A percentile compares a stretch with the other conserved stretches of the same genome.
Conservation (phyloP, 2,888 invertebrate species). For the Rhaphigaster nebulosa region DNA sequence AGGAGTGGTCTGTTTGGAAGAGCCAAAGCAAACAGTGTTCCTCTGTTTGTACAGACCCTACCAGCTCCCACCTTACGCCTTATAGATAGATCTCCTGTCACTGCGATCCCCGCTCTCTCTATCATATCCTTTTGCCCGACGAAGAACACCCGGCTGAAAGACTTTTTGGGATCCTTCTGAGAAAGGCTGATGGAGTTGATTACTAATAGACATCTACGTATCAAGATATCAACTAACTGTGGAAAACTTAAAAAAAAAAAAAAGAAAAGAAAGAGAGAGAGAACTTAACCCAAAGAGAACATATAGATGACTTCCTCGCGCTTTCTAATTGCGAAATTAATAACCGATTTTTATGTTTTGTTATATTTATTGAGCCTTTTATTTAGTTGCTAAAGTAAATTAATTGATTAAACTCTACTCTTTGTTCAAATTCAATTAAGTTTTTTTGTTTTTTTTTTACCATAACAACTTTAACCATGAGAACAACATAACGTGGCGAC, state of each 20-base stretch:
- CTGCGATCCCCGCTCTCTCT: conserved; percentile 24
- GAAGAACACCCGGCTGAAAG: not conserved
- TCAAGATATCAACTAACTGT: not conserved
- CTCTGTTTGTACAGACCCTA: conserved; percentile 43
- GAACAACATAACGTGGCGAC: too few relatives aligned
- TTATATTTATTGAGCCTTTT: too few relatives aligned
- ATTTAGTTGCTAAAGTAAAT: too few relatives aligned
- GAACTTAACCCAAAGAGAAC: too few relatives aligned
- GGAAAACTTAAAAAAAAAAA: not conserved
- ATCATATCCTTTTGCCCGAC: conserved; percentile 8
- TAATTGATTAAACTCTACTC: too few relatives aligned
- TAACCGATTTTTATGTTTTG: too few relatives aligned
- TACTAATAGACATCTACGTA: not conserved
- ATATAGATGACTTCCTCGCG: too few relatives aligned
- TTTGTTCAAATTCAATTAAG: too few relatives aligned
- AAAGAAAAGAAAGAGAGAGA: too few relatives aligned
- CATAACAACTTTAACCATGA: too few relatives aligned
- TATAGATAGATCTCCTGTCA: conserved; percentile 48
- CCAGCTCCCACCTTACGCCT: conserved; percentile 44
- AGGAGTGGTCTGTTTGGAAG: conserved; percentile 49
- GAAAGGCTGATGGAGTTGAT: not conserved
- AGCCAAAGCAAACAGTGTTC: conserved; percentile 49
- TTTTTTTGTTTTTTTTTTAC: too few relatives aligned
- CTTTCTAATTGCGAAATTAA: too few relatives aligned
- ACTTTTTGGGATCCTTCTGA: not conserved